A percentile compares a stretch with the other conserved stretches of the same genome.
These are phyloP conservation scores for Stenopsyche tienmushanensis DNA, from an alignment of 1,140 invertebrate species.

Conservation along the genomic window DNA sequence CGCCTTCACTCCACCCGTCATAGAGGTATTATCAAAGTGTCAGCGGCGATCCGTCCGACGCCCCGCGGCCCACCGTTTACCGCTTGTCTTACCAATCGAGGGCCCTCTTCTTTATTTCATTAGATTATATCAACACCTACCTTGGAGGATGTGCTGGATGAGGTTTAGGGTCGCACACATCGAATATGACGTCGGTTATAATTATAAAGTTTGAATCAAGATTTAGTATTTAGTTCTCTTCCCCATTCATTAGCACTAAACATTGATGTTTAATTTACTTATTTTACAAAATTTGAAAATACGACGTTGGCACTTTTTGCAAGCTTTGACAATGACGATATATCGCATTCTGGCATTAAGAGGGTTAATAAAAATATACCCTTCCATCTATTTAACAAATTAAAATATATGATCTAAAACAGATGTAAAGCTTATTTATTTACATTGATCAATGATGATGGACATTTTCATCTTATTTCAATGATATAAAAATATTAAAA, in stretches of 20 bases:
- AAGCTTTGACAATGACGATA: no score
- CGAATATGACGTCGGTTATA: background rate
- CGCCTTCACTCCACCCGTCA: slow-evolving; percentile 14
- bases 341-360: no score
- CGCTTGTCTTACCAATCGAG: background rate
- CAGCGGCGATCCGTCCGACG: slow-evolving; percentile 9
- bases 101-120: background rate
- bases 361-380: no score
- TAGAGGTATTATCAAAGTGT: slow-evolving; percentile 34
- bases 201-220: background rate
- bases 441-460: no score
- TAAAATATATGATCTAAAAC: no score
- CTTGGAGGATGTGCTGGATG: background rate
- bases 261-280: background rate
- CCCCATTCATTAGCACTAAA: background rate
- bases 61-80: background rate
- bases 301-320: no score
- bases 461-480: no score
- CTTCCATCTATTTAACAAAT: no score
- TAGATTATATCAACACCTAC: background rate
- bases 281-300: no score
- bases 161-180: background rate
- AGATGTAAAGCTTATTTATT: no score
- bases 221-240: background rate
- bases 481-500: no score